phyloP scores from a whole-genome alignment of 2,113 vertebrate species.

The Felis chaus region DNA sequence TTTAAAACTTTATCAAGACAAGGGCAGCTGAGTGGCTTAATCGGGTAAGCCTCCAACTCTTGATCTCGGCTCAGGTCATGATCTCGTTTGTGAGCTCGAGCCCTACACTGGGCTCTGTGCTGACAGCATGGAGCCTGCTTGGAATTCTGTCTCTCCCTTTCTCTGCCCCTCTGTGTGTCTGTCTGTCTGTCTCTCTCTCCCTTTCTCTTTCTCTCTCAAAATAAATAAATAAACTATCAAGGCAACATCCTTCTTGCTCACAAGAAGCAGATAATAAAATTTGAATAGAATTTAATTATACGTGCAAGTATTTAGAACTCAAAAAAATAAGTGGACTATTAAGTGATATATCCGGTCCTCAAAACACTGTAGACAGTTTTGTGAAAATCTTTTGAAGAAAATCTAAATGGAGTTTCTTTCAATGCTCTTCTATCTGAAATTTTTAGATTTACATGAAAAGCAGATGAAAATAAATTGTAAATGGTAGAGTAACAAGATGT shows the following conservation, averaged over 20 bases:
- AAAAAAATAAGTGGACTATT: neutral
- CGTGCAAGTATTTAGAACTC: neutral
- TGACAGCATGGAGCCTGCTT: too few relatives aligned
- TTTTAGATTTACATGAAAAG: conserved; percentile 8
- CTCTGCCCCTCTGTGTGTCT: too few relatives aligned
- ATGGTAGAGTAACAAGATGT: neutral
- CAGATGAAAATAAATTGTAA: conserved; percentile 4
- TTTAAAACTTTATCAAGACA: conserved; percentile 21
- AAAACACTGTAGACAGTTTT: neutral
- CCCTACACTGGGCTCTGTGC: too few relatives aligned
- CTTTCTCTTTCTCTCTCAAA: too few relatives aligned
- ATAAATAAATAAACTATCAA: neutral
- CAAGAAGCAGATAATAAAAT: conserved; percentile 21
- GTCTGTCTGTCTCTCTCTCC: too few relatives aligned
- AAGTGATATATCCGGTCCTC: neutral
- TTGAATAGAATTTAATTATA: conserved; percentile 37
- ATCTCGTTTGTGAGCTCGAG: too few relatives aligned
- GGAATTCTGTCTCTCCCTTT: too few relatives aligned
- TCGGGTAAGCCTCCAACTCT: too few relatives aligned
- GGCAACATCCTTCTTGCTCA: neutral
- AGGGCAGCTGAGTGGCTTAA: too few relatives aligned
- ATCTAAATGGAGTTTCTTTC: neutral
- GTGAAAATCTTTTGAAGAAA: conserved; percentile 24
- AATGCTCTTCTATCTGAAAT: neutral
- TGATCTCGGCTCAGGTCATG: too few relatives aligned